Evolutionary conservation across 2,888 invertebrate species (phyloP).

Genomic region (Drosophila pseudotalamancana): DNA sequence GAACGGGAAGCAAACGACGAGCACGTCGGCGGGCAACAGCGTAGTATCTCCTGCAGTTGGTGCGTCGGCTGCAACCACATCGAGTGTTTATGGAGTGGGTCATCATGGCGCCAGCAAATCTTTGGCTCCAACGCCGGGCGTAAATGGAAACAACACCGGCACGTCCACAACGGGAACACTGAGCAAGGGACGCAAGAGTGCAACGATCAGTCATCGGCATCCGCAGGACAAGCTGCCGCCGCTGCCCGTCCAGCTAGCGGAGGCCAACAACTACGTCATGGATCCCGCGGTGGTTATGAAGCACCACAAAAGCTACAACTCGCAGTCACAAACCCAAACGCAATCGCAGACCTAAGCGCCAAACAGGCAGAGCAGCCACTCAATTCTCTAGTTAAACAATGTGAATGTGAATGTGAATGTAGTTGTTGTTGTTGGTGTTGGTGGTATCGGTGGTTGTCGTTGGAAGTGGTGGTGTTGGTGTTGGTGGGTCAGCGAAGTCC

Average conservation of each 20-base stretch:
- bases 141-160: constrained; percentile 48
- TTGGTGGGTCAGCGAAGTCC: constrained; percentile 10
- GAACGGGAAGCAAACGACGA: constrained; percentile 79
- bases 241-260: constrained; percentile 86
- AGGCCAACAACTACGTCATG: constrained; percentile 89
- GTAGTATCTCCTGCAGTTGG: constrained; percentile 41
- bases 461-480: constrained; percentile 12
- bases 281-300: constrained; percentile 83
- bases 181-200: constrained; percentile 86
- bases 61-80: constrained; percentile 28
- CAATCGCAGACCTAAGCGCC: constrained; percentile 55
- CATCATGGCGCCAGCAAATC: constrained; percentile 47
- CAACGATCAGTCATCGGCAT: constrained; percentile 88
- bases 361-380: constrained; percentile 22
- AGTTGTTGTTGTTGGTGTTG: constrained; percentile 13
- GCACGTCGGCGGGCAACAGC: constrained; percentile 1
- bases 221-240: constrained; percentile 91
- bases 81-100: constrained; percentile 5
- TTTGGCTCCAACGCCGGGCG: constrained; percentile 13
- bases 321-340: constrained; percentile 73
- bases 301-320: constrained; percentile 83
- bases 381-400: constrained; percentile 30
- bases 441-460: constrained; percentile 8
- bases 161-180: constrained; percentile 47
- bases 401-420: constrained; percentile 23